Percentiles rank a stretch among this genome's conserved stretches.
These are phyloP conservation scores for Brachystomella parvula DNA, from an alignment of 1,140 invertebrate genomes.

Conservation along the genomic window DNA sequence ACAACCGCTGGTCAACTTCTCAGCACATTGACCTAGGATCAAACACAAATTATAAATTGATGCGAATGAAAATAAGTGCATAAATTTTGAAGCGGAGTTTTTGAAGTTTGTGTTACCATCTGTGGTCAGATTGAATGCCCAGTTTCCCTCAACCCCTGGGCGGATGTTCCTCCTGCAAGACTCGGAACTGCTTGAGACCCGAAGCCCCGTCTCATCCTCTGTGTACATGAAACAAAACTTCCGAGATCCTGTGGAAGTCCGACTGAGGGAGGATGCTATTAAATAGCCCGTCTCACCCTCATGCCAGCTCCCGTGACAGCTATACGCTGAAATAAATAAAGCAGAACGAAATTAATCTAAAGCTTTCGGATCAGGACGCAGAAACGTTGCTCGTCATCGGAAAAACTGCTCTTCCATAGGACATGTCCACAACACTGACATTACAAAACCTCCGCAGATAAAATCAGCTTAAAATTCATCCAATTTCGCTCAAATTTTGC, in stretches of 20 bases:
- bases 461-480: too few relatives aligned
- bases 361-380: not conserved
- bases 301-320: conserved; percentile 59
- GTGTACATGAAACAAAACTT: conserved; percentile 56
- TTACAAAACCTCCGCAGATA: too few relatives aligned
- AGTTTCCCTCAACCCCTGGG: conserved; percentile 42
- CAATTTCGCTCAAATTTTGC: too few relatives aligned
- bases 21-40: not conserved
- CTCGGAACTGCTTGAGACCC: conserved; percentile 49
- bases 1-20: not conserved
- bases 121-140: conserved; percentile 52
- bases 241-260: conserved; percentile 48
- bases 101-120: conserved; percentile 44
- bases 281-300: conserved; percentile 58
- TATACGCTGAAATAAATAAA: conserved; percentile 49
- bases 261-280: conserved; percentile 51
- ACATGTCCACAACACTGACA: too few relatives aligned
- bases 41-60: not conserved
- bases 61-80: not conserved
- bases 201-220: conserved; percentile 44
- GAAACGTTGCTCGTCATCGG: not conserved
- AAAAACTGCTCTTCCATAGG: too few relatives aligned
- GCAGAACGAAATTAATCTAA: conserved; percentile 6
- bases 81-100: not conserved
- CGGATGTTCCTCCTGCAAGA: conserved; percentile 49